Evolutionary conservation across 2,797 vertebrate genomes (phyloP), one percentile per base, ranked within the genome.

Genomic region (Trichosurus vulpecula): DNA sequence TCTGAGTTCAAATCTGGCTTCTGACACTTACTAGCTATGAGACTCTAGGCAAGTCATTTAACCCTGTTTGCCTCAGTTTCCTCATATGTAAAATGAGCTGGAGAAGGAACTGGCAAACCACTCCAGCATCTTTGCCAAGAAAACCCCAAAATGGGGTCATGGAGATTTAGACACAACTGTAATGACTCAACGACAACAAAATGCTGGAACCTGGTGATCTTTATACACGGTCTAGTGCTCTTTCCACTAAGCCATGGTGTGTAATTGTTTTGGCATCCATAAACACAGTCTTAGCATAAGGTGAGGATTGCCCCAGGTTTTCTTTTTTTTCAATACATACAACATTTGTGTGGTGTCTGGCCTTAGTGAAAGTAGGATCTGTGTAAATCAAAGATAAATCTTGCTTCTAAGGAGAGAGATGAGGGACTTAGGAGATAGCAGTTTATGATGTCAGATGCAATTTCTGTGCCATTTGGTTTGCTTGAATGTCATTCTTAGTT

Each of bases 351-450:
- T 90, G 31, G 25, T 4, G 0, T 93, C n/a, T 90, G 90, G 91
- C 6, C 29, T 94, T 61, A 94, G 90, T 13, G 87, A 90, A 97
- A 94, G 89, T 92, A 91, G 27, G 94, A 89, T 51, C 92, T 94
- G 29, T 22, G 92, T 93, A 51, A 54, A 4, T 90, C 3, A 0
- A 66, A 66, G 66, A 9, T 41, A 81, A 41, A 41, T 41, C 66
- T 41, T 41, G n/a, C n/a, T 41, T 81, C 66, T 81, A 47, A 81
- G n/a, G 19, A 41, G n/a, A 81, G 66, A 81, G 6, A 22, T 81
- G n/a, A 81, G 6, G n/a, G n/a, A 81, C 66, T 41, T 81, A 8
- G 66, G n/a, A 41, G 19, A 41, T 8, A 81, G 66, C 19, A 41
- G 35, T 41, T 81, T 41, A 81, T 41, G n/a, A 81, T 81, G n/a